Base-by-base conservation (phyloP, 1,140 invertebrate species). In the Leucophenga varia region DNA sequence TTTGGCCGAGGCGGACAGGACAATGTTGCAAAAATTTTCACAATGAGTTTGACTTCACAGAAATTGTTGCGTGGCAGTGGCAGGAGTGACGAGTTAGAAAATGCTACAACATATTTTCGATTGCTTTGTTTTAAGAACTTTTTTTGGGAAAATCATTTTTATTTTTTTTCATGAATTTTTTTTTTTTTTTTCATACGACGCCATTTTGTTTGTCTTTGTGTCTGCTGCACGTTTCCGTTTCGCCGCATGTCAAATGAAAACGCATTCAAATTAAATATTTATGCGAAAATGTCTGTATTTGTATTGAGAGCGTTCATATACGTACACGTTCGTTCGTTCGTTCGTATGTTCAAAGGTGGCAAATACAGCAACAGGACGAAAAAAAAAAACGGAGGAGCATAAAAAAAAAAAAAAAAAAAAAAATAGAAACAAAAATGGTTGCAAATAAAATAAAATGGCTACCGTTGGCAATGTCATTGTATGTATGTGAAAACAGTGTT, bases 191-290 rank as follows among this genome's bases (percentile, higher is more conserved):
- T 10, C 5, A 25, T 10, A 25, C 5, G 5, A 25, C 22, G 22
- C 22, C 22, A 25, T 25, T 25, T 25, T 16, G 32, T 35, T 65
- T 58, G 55, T 61, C 44, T 25, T 6, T 25, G 22, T 25, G 10
- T 25, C 5, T 5, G 5, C 5, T 25, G 22, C 10, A 25, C 22
- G 60, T 54, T 63, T 56, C 61, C 57, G 61, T 47, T 40, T 42
- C 51, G 48, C 41, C 49, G 55, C 43, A 49, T 58, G 56, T 61
- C 52, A 59, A 71, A 71, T 70, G 63, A 61, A 67, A 68, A 67
- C 68, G 67, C 67, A 71, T 71, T 59, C 58, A 52, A 49, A 53
- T 71, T 71, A 71, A 71, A 71, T 71, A 71, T 71, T 71, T 71
- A 71, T 71, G 52, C 38, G 37, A 37, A 53, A 67, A 67, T 61